Conservation (phyloP, 2,113 vertebrate species). For the Oriolus oriolus region DNA sequence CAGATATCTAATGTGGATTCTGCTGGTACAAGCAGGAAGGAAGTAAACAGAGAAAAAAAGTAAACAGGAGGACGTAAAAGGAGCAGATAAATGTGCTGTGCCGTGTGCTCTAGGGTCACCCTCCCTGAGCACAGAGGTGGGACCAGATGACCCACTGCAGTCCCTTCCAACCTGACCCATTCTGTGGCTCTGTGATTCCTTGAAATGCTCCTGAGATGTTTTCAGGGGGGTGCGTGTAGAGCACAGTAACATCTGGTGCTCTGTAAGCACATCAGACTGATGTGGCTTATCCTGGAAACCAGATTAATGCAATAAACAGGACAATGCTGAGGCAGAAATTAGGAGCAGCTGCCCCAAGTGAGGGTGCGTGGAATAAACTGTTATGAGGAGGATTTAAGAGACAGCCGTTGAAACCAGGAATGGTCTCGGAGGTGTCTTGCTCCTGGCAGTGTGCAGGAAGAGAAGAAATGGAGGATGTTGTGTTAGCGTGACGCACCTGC, state of each 20-base stretch:
- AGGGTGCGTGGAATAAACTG: not conserved
- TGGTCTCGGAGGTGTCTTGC: not conserved
- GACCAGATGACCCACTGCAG: not conserved
- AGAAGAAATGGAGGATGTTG: not conserved
- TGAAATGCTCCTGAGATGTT: not conserved
- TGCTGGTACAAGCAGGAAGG: slow-evolving; percentile 8
- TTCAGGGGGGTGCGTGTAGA: not conserved
- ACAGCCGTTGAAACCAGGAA: not conserved
- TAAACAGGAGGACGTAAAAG: not conserved
- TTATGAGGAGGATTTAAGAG: not conserved
- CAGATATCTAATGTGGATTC: not conserved
- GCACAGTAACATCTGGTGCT: not conserved
- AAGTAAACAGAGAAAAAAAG: not conserved
- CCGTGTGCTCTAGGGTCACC: not conserved
- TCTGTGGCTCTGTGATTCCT: not conserved
- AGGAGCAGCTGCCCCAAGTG: not conserved
- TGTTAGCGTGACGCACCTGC: not conserved
- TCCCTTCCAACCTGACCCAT: not conserved
- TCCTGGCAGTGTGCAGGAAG: not conserved
- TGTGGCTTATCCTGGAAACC: not conserved
- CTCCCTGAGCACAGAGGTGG: not conserved
- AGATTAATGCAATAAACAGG: slow-evolving; percentile 8
- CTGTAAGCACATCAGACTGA: not conserved
- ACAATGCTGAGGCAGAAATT: not conserved
- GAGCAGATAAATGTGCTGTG: not conserved